These are phyloP conservation scores for Deroplatys truncata DNA, from an alignment of 2,888 invertebrate species.

Conservation along the genomic window DNA sequence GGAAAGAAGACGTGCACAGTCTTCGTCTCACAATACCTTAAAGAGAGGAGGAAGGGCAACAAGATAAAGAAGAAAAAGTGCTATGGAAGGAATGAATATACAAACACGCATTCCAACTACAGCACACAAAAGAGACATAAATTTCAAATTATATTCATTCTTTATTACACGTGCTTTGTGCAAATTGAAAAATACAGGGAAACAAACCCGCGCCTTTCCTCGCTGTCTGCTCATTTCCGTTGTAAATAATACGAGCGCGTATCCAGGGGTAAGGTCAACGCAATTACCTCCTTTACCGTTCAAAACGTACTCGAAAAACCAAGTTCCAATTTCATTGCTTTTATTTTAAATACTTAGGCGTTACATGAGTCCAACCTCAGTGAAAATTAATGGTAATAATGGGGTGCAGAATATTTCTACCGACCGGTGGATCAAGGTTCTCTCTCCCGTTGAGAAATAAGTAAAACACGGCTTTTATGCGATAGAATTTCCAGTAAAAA, in stretches of 20 bases:
- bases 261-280: neutral
- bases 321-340: too few species aligned
- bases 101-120: neutral
- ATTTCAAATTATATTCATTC: neutral
- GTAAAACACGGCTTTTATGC: too few species aligned
- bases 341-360: too few species aligned
- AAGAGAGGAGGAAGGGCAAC: neutral
- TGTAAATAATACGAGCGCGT: neutral
- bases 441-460: too few species aligned
- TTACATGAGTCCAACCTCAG: too few species aligned
- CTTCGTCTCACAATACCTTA: neutral
- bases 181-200: neutral
- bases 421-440: too few species aligned
- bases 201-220: neutral
- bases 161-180: neutral
- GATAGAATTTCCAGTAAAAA: too few species aligned
- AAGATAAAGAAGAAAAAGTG: neutral
- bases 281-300: neutral
- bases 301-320: neutral
- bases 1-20: slow-evolving; percentile 14
- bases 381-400: too few species aligned
- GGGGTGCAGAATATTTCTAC: too few species aligned
- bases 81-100: neutral
- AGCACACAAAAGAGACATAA: neutral
- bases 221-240: neutral